Evolutionary conservation across 2,888 invertebrate species (phyloP), one percentile per base, ranked within the genome.

Genomic region (Neuroscelio doddi): DNA sequence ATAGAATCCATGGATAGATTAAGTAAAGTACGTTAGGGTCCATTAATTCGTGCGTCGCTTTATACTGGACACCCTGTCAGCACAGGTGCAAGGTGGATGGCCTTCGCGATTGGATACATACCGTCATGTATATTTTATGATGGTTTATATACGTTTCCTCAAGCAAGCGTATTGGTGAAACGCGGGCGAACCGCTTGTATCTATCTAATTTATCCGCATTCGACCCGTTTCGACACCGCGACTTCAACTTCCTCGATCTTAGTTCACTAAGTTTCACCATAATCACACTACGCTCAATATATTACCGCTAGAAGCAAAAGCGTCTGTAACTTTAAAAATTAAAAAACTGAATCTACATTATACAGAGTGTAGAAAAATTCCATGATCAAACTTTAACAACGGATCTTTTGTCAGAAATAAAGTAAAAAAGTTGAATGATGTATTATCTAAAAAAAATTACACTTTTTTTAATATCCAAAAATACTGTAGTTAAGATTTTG

Each of bases 51-150:
- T 16, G 15, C 38, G 38, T 38, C 21, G 38, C 38, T 9, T 38
- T 9, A 16, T 16, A 32, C 32, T n/a, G 32, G 61, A 53, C 61
- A 46, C 56, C 50, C 56, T 41, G 62, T 30, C 29, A 3, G 41
- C 12, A 41, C 57, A 57, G 47, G 52, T 52, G 63, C 32, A 30
- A 63, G 62, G 62, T 63, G 62, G 62, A 56, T 56, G 63, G 63
- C 63, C 63, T 56, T 63, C 62, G 56, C 55, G 62, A 55, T 62
- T 50, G 49, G 50, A 45, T 24, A 36, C 14, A 10, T 24, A 24
- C 24, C 41, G 41, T 41, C 41, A 24, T 24, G 41, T 41, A 41
- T 41, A 41, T 41, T 41, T 41, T 41, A 41, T 24, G 41, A 41
- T 41, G 24, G n/a, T 41, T 41, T 41, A 41, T 24, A 24, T 41